Conservation (phyloP, 2,888 invertebrate genomes). For the Idaea aversata region DNA sequence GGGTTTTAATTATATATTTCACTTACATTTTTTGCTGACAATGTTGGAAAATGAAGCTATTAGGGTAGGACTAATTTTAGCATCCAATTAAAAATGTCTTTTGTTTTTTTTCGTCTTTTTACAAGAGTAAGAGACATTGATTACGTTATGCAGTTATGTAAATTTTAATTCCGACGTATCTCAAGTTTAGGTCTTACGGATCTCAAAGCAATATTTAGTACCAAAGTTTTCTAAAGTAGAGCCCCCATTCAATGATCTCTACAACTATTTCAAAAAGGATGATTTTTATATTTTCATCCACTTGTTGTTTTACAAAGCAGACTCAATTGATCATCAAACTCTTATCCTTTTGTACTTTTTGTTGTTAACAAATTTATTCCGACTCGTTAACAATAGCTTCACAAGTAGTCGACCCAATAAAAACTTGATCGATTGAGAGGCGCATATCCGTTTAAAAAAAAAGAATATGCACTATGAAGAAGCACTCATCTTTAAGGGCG, state of each 20-base stretch:
- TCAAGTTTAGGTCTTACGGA: no score
- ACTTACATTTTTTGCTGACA: slow-evolving; percentile 12
- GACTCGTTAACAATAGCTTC: slow-evolving; percentile 37
- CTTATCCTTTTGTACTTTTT: slow-evolving; percentile 39
- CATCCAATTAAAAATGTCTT: not conserved
- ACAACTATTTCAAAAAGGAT: not conserved
- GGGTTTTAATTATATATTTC: slow-evolving; percentile 52
- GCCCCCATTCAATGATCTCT: no score
- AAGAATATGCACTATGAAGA: slow-evolving; percentile 36
- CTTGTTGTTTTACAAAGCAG: not conserved
- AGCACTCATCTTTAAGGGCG: slow-evolving; percentile 58
- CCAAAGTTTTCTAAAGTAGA: no score
- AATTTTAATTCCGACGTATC: no score
- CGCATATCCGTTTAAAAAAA: slow-evolving; percentile 50
- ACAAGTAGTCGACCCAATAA: slow-evolving; percentile 58
- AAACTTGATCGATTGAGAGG: slow-evolving; percentile 66
- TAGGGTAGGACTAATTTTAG: slow-evolving; percentile 7
- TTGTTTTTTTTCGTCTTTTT: not conserved
- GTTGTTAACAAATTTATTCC: slow-evolving; percentile 50
- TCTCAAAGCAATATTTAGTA: no score
- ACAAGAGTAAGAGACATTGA: no score
- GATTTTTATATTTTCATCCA: not conserved
- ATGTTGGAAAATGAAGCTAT: not conserved
- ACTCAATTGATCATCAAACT: slow-evolving; percentile 30
- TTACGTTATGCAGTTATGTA: no score